Evolutionary conservation across 2,888 invertebrate genomes (phyloP).

Genomic region (Ellobium chinense): DNA sequence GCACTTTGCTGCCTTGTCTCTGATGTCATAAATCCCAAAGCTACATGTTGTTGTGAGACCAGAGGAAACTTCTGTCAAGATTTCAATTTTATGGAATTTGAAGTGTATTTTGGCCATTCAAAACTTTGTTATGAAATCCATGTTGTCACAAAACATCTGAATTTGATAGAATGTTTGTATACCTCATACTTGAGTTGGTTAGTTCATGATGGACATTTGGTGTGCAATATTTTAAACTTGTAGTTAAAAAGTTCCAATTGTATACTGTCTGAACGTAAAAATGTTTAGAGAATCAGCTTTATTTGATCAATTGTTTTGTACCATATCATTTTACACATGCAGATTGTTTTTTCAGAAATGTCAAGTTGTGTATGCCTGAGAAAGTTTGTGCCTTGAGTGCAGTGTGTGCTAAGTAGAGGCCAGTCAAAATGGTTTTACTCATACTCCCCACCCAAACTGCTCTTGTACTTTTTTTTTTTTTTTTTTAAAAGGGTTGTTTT

Average conservation of each 20-base stretch:
- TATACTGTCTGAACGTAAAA: background rate
- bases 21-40: too few species aligned
- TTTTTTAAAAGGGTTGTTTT: background rate
- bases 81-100: too few species aligned
- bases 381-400: slow-evolving; percentile 63
- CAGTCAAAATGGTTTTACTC: slow-evolving; percentile 51
- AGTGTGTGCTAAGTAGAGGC: slow-evolving; percentile 74
- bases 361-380: slow-evolving; percentile 18
- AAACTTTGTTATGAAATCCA: too few species aligned
- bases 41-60: too few species aligned
- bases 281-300: background rate
- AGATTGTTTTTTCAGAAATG: background rate
- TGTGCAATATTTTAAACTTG: slow-evolving; percentile 8
- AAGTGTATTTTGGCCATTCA: too few species aligned
- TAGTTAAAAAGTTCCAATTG: background rate
- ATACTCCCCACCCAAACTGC: background rate
- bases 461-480: background rate
- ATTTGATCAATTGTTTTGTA: background rate
- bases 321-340: background rate
- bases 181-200: background rate
- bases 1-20: too few species aligned
- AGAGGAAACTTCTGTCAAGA: too few species aligned
- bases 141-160: too few species aligned
- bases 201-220: background rate
- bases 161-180: background rate